Percentiles rank a stretch among this genome's conserved stretches.
Conservation (phyloP, 2,888 invertebrate species). For the Drosophila nr. perissopoda region DNA sequence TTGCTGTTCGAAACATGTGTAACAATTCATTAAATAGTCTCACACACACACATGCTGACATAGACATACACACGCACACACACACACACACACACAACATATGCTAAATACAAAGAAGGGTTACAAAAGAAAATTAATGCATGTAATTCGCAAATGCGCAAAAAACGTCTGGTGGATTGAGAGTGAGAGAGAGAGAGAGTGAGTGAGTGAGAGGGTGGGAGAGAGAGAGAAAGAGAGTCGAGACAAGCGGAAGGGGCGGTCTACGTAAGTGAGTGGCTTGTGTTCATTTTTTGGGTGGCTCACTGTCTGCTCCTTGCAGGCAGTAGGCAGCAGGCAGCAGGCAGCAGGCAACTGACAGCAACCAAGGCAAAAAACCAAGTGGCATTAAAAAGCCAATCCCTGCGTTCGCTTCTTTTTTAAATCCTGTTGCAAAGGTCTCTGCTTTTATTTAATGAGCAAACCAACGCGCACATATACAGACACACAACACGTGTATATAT, state of each 20-base stretch:
- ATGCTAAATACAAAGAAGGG: slow-evolving; percentile 72
- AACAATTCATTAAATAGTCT: slow-evolving; percentile 78
- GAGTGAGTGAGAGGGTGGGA: neutral
- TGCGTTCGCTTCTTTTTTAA: slow-evolving; percentile 47
- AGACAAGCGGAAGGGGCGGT: slow-evolving; percentile 15
- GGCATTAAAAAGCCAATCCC: slow-evolving; percentile 76
- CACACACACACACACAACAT: slow-evolving; percentile 35
- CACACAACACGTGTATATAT: slow-evolving; percentile 9
- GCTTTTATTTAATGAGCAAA: slow-evolving; percentile 65
- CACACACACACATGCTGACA: slow-evolving; percentile 28
- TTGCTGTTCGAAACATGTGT: slow-evolving; percentile 72
- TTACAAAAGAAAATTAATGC: slow-evolving; percentile 80
- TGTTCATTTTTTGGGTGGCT: slow-evolving; percentile 32
- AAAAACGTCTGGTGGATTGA: slow-evolving; percentile 42
- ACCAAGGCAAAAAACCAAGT: slow-evolving; percentile 51
- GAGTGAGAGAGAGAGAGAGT: slow-evolving; percentile 13
- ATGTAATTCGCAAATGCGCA: slow-evolving; percentile 74
- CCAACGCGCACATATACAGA: slow-evolving; percentile 24
- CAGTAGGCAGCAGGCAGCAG: neutral
- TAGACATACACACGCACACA: slow-evolving; percentile 12
- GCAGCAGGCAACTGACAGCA: slow-evolving; percentile 17
- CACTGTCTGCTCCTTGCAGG: slow-evolving; percentile 36
- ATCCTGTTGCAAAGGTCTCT: slow-evolving; percentile 59
- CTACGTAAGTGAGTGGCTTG: slow-evolving; percentile 14
- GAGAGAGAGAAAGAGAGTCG: neutral